Evolutionary conservation across 1,140 invertebrate species (phyloP), one percentile per base, ranked within the genome.

Genomic region (Carcinoscorpius rotundicauda): DNA sequence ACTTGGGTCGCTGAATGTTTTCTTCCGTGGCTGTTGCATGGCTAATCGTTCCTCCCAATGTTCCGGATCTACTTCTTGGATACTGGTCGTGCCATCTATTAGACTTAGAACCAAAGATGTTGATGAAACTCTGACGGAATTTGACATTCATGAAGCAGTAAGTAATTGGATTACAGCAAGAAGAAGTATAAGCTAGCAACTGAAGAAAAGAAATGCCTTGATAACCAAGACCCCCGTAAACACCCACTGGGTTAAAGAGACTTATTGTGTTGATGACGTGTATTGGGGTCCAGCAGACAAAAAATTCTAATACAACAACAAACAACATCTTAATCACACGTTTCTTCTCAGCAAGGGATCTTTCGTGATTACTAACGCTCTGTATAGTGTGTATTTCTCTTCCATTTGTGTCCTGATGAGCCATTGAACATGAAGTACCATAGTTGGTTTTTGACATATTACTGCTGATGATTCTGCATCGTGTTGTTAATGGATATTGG

Each of bases 81-180:
- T 29, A 29, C 29, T 29, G 29, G 29, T 29, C 29, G 29, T 29
- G 29, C 29, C 29, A 29, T 29, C 29, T 29, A 29, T 29, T 29
- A 29, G 29, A 29, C 29, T 29, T 29, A 29, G 29, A 29, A 29
- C 29, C 29, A 29, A 29, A 29, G 29, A 29, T 29, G 29, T 29
- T 29, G 29, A 29, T 29, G 64, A 79, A 78, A 6, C 74, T 74
- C 52, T 75, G 69, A 4, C 81, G 70, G 69, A 82, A 82, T 62
- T 78, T 79, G 56, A 73, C 74, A 71, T 81, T 81, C 76, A 81
- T 76, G 71, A 81, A 81, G 66, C 79, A 81, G 70, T 81, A 81
- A 0, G 80, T 81, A 67, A 81, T 78, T 8, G 80, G 81, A 69
- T 82, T 82, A 60, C 79, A 77, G 70, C 79, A 81, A 3, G 78